These are phyloP conservation scores for Marmota flaviventris DNA, from an alignment of 2,113 vertebrate genomes.

Conservation along the genomic window DNA sequence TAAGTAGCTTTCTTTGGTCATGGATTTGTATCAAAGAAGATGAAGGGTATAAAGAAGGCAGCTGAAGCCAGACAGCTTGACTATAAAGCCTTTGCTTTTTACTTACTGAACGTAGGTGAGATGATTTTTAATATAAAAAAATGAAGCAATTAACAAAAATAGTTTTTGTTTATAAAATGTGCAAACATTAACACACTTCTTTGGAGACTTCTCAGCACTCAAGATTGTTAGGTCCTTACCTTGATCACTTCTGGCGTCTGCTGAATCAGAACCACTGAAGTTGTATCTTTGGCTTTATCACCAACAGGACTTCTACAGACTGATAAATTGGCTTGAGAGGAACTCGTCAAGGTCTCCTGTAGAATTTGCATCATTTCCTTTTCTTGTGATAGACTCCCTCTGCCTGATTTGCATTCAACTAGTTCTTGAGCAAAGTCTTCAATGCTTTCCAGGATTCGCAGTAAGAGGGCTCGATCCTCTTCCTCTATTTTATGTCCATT, in stretches of 20 bases:
- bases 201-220: slow-evolving; percentile 41
- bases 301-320: slow-evolving; percentile 79
- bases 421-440: slow-evolving; percentile 99
- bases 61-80: neutral
- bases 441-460: slow-evolving; percentile 97
- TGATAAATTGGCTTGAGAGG: slow-evolving; percentile 87
- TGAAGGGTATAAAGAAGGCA: neutral
- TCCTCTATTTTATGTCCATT: slow-evolving; percentile 91
- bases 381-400: slow-evolving; percentile 95
- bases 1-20: slow-evolving; percentile 52
- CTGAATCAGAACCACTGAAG: slow-evolving; percentile 94
- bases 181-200: slow-evolving; percentile 48
- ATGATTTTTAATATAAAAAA: slow-evolving; percentile 25
- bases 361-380: slow-evolving; percentile 98
- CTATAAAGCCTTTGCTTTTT: slow-evolving; percentile 40
- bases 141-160: slow-evolving; percentile 66
- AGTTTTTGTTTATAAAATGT: neutral
- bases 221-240: slow-evolving; percentile 90
- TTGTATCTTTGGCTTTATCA: slow-evolving; percentile 86
- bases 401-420: slow-evolving; percentile 95
- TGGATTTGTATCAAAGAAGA: slow-evolving; percentile 15
- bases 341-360: slow-evolving; percentile 94
- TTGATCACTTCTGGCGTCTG: slow-evolving; percentile 96
- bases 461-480: slow-evolving; percentile 94
- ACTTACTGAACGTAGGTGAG: slow-evolving; percentile 20